Base-by-base conservation (phyloP, 2,113 vertebrate species). In the Ornithorhynchus anatinus region DNA sequence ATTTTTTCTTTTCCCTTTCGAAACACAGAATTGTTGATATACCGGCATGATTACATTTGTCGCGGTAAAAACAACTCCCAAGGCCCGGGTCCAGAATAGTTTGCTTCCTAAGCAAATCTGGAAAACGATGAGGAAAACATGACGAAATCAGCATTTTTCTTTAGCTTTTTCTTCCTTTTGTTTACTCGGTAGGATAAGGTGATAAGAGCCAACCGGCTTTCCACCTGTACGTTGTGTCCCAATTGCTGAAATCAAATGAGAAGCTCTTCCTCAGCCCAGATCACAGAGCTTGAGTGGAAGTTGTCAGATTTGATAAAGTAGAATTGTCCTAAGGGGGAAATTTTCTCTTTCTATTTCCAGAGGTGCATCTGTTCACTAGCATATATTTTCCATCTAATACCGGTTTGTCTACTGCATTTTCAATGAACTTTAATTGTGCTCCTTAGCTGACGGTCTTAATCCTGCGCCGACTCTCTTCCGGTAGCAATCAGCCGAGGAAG, bases 361-460 rank as follows among this genome's bases (percentile, higher is more conserved):
- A 67, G 64, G 64, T 87, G 74, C 62, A 90, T 86, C 86, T 91
- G 80, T 90, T 89, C 89, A 71, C 72, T 53, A 76, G 66, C 59
- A 80, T 12, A 6, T 50, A 54, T 86, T 91, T 71, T 69, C 56
- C 68, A 64, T 57, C 19, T 84, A 89, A 82, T 78, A 66, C 43
- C 59, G 80, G 81, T 84, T 87, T 90, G 73, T 53, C 65, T 54
- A 78, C 51, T 86, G 79, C 72, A 60, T 74, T 90, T 79, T 72
- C 65, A 83, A 80, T 81, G 82, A 89, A 81, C 89, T 91, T 91
- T 88, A 92, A 89, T 86, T 88, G 67, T 89, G 76, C 86, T 61
- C 80, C 90, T 88, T 88, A 82, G 86, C 73, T 82, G 81, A 83
- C 89, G 84, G 84, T 87, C 85, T 89, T 91, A 89, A 92, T 90